Conservation (phyloP, 1,140 invertebrate genomes). For the Periplaneta americana region DNA sequence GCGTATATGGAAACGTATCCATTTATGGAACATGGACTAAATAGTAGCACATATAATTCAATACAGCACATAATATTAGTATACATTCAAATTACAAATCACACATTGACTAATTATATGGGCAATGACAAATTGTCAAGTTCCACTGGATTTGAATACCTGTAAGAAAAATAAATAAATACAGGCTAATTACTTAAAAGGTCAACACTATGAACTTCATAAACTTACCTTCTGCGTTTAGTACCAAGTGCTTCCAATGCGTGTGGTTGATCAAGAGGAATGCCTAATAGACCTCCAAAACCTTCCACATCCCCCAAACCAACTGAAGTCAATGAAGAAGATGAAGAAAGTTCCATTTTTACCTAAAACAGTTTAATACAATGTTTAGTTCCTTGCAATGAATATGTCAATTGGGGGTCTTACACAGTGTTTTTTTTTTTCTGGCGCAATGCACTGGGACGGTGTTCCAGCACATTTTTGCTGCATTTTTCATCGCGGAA, state of each 20-base stretch:
- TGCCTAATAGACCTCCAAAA: constrained; percentile 9
- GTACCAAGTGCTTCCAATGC: constrained; percentile 35
- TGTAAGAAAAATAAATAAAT: not conserved
- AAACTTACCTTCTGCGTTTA: constrained; percentile 36
- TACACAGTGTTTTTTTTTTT: too few species aligned
- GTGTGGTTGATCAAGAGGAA: constrained; percentile 3
- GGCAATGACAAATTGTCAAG: not conserved
- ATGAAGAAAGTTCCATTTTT: constrained; percentile 2
- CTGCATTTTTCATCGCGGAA: too few species aligned
- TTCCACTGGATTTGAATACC: not conserved
- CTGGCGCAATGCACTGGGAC: too few species aligned
- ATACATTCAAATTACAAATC: too few species aligned
- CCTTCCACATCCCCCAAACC: constrained; percentile 8
- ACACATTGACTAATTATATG: not conserved
- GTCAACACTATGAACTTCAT: not conserved
- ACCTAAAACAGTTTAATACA: not conserved
- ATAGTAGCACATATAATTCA: too few species aligned
- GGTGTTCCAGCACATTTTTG: too few species aligned
- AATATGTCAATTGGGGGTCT: too few species aligned
- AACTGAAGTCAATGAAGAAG: not conserved
- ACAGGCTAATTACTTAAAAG: too few species aligned
- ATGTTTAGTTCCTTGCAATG: too few species aligned
- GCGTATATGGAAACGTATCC: too few species aligned
- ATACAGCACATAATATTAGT: too few species aligned
- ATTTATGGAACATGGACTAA: too few species aligned